These are phyloP conservation scores for Megaceryle maxima DNA, from an alignment of 2,113 vertebrate genomes.

Conservation along the genomic window DNA sequence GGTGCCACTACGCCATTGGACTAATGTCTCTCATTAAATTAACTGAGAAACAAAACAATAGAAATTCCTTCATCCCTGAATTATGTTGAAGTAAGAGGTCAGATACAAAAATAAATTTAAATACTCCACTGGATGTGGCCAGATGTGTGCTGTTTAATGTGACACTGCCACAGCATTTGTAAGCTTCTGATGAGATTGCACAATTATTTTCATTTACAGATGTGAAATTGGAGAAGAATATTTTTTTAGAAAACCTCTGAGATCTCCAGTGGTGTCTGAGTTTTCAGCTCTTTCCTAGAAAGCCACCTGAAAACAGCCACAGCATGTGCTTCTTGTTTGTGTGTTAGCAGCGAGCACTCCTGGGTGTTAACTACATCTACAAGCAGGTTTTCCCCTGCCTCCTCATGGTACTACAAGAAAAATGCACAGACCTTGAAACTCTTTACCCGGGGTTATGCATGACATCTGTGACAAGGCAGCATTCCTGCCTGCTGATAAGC, in stretches of 20 bases:
- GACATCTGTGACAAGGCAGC: neutral
- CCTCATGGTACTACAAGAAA: neutral
- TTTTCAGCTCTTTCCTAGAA: neutral
- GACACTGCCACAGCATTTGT: accelerated
- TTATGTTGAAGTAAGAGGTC: neutral
- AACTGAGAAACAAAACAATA: neutral
- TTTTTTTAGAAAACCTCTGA: neutral
- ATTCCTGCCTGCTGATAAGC: neutral
- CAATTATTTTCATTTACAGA: neutral
- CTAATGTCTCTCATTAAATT: neutral
- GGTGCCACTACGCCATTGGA: neutral
- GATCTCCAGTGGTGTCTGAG: neutral
- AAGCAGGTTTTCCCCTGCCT: neutral
- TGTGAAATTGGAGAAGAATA: neutral
- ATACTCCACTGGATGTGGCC: neutral
- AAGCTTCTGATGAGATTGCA: neutral
- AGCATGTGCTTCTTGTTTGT: accelerated
- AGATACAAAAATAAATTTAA: neutral
- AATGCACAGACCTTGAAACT: neutral
- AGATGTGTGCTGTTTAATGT: neutral
- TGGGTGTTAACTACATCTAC: accelerated
- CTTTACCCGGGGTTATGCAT: neutral
- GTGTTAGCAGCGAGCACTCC: accelerated
- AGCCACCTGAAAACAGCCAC: neutral
- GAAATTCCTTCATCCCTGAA: neutral